Evolutionary conservation across 2,888 invertebrate species (phyloP).

Genomic region (Oscheius onirici): DNA sequence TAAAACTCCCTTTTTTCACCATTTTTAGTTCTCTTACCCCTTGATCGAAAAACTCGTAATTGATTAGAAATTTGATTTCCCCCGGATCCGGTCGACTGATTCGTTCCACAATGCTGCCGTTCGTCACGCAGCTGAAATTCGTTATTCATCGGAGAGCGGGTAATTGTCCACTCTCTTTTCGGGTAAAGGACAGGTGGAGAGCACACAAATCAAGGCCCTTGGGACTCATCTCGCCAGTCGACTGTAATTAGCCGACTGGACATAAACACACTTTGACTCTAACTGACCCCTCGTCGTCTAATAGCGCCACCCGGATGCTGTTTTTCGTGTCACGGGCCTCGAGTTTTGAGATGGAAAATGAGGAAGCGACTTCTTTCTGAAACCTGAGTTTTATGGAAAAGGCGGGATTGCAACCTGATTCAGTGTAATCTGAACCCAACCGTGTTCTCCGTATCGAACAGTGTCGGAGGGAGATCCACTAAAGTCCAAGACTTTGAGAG

Average conservation of each 20-base stretch:
- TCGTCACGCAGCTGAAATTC: constrained; percentile 18
- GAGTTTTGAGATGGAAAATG: constrained; percentile 21
- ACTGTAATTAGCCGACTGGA: constrained; percentile 12
- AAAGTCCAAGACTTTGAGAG: constrained; percentile 29
- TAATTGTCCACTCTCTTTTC: neutral
- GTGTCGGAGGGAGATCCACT: constrained; percentile 37
- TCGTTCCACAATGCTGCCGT: constrained; percentile 10
- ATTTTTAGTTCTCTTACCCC: neutral
- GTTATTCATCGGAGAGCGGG: neutral
- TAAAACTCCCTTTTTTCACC: neutral
- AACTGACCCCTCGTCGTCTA: constrained; percentile 30
- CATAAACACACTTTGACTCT: neutral
- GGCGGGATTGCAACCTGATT: neutral
- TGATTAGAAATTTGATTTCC: constrained; percentile 16
- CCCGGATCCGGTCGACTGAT: neutral
- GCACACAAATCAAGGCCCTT: constrained; percentile 21
- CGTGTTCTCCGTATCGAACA: constrained; percentile 42
- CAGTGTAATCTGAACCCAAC: constrained; percentile 37
- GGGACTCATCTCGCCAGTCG: neutral
- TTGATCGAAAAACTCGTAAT: constrained; percentile 22
- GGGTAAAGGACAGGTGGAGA: neutral
- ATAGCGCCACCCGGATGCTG: constrained; percentile 10
- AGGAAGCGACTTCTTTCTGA: constrained; percentile 20
- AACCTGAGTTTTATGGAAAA: neutral
- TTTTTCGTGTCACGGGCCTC: constrained; percentile 26